A percentile compares a stretch with the other conserved stretches of the same genome.
Evolutionary conservation across 2,888 invertebrate species (phyloP).

Genomic region (Latrodectus hesperus): DNA sequence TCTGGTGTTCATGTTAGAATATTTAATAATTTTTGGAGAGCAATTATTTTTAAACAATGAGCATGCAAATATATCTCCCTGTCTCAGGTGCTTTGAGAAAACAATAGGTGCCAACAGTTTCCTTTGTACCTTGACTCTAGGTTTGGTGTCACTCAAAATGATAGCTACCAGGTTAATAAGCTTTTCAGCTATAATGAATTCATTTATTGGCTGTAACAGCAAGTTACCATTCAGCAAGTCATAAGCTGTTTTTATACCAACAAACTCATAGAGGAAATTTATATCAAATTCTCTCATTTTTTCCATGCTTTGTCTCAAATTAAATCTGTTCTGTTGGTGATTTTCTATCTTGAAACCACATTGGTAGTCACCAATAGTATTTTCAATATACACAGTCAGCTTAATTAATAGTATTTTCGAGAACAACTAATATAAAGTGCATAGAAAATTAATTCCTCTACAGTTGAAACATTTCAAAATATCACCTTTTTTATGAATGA

Average conservation of each 20-base stretch:
- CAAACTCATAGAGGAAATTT: neutral
- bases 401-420: neutral
- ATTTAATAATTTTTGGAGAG: neutral
- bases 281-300: neutral
- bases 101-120: neutral
- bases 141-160: slow-evolving; percentile 6
- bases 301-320: neutral
- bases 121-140: neutral
- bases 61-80: neutral
- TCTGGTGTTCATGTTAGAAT: neutral
- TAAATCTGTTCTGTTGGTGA: neutral
- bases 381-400: neutral
- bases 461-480: neutral
- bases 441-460: neutral
- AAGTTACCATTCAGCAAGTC: neutral
- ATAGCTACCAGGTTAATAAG: slow-evolving; percentile 1
- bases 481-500: neutral
- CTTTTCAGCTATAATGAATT: slow-evolving; percentile 4
- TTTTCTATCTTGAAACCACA: neutral
- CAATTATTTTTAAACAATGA: neutral
- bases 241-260: slow-evolving; percentile 4
- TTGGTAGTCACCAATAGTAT: slow-evolving; percentile 1
- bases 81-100: neutral
- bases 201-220: neutral
- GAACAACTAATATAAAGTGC: neutral